These are phyloP conservation scores for Engystomops pustulosus DNA, from an alignment of 2,113 vertebrate genomes.

Conservation along the genomic window DNA sequence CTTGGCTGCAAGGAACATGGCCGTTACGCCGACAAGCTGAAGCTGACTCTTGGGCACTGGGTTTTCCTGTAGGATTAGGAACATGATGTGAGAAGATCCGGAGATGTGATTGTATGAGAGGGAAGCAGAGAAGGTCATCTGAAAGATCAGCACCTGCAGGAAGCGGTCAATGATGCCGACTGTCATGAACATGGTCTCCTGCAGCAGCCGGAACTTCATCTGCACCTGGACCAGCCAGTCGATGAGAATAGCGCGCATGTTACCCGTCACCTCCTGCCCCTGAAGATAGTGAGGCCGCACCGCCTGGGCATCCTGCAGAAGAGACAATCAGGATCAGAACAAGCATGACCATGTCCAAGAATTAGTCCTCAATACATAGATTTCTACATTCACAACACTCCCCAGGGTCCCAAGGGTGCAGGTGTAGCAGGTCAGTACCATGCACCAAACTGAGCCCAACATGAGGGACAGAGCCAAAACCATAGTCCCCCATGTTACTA, in stretches of 20 bases:
- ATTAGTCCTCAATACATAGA: too few species aligned
- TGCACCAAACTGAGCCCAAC: too few species aligned
- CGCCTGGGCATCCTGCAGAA: conserved; percentile 72
- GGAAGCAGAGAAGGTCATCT: too few species aligned
- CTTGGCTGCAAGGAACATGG: conserved; percentile 88
- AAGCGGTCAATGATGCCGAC: conserved; percentile 83
- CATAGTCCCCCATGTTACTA: too few species aligned
- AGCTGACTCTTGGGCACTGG: conserved; percentile 79
- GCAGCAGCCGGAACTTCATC: conserved; percentile 79
- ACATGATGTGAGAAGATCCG: background rate
- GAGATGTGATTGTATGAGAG: background rate
- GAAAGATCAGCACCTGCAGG: conserved; percentile 77
- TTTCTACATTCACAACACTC: too few species aligned
- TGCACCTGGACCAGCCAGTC: conserved; percentile 90
- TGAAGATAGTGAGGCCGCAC: conserved; percentile 76
- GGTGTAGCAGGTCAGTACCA: too few species aligned
- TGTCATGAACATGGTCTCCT: conserved; percentile 90
- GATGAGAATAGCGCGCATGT: conserved; percentile 83
- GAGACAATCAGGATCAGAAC: background rate
- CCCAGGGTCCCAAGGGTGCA: too few species aligned
- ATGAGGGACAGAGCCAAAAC: too few species aligned
- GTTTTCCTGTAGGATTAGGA: conserved; percentile 69
- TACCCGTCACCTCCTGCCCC: conserved; percentile 78
- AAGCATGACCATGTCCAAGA: too few species aligned
- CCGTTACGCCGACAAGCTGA: conserved; percentile 83